Conservation (phyloP, 2,113 vertebrate genomes). For the Paradoxurus hermaphroditus region DNA sequence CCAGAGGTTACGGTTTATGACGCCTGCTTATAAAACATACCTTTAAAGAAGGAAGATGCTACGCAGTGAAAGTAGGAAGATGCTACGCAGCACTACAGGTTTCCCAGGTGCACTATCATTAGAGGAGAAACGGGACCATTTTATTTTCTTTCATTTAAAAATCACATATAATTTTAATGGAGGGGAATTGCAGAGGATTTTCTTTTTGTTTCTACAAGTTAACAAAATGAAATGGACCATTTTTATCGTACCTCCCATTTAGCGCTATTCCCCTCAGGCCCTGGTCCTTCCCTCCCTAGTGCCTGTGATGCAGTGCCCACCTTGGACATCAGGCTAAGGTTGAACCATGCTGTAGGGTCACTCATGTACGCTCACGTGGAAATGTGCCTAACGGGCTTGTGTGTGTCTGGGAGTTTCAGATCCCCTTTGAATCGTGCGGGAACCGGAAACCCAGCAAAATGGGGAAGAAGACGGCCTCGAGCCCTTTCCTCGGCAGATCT, state of each 20-base stretch:
- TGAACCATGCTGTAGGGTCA: neutral
- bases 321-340: neutral
- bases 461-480: neutral
- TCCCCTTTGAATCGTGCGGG: neutral
- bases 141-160: neutral
- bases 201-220: neutral
- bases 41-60: neutral
- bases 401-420: neutral
- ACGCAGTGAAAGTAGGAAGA: neutral
- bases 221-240: neutral
- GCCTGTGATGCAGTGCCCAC: accelerated
- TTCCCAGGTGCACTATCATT: neutral
- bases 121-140: neutral
- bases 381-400: neutral
- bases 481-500: neutral
- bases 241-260: neutral
- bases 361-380: neutral
- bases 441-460: neutral
- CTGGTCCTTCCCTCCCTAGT: accelerated
- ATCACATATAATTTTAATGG: neutral
- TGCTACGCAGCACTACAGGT: neutral
- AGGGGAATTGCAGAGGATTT: neutral
- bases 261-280: neutral
- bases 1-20: neutral
- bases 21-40: neutral